These are phyloP conservation scores for Leptopilina boulardi DNA, from an alignment of 1,140 invertebrate species.

Conservation along the genomic window DNA sequence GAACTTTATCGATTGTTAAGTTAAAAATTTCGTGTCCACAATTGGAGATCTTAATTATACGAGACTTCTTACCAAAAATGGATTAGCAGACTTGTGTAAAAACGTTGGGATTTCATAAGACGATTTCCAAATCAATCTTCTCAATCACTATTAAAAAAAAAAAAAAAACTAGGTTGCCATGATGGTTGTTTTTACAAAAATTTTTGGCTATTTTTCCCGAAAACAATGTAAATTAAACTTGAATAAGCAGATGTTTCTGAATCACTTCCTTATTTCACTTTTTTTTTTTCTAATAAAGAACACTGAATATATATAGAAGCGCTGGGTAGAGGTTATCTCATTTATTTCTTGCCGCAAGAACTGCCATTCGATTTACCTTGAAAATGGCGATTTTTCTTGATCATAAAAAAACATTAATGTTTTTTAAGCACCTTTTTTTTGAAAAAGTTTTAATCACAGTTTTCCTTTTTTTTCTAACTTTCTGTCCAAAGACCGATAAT, in stretches of 20 bases:
- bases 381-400: neutral
- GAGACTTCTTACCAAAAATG: constrained; percentile 35
- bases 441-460: neutral
- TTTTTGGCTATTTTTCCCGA: constrained; percentile 48
- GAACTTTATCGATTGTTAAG: constrained; percentile 15
- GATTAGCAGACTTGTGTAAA: constrained; percentile 37
- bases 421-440: neutral
- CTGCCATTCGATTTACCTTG: neutral
- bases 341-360: neutral
- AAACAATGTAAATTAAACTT: constrained; percentile 41
- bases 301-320: constrained; percentile 19
- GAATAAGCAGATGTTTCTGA: constrained; percentile 51
- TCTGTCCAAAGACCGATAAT: neutral
- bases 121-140: constrained; percentile 36
- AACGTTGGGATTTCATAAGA: neutral
- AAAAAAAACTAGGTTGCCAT: constrained; percentile 65
- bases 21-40: constrained; percentile 36
- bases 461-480: neutral
- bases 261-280: constrained; percentile 37
- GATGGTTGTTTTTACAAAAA: constrained; percentile 63
- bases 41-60: constrained; percentile 39
- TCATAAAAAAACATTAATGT: constrained; percentile 3
- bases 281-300: constrained; percentile 41
- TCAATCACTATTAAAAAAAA: constrained; percentile 62
- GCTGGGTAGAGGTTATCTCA: constrained; percentile 44